Base-by-base conservation (phyloP, 2,113 vertebrate genomes). In the Polypterus bichir region DNA sequence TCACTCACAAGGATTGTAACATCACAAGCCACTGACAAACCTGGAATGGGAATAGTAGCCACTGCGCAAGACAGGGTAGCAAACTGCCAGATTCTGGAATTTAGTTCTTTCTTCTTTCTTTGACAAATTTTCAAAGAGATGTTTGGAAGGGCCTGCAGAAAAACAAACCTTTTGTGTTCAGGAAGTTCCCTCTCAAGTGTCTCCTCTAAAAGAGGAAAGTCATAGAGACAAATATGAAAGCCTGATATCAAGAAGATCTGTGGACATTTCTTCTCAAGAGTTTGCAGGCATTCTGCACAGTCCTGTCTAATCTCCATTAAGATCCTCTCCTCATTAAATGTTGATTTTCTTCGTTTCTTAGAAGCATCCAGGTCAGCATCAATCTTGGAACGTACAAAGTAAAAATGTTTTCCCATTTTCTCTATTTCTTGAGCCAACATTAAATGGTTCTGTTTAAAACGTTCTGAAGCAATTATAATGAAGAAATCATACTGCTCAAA, bases 371-470 rank as follows among this genome's bases (percentile, higher is more conserved):
- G 69, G 57, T 76, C 74, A 7, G 51, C 60, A 4, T 86, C 84
- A 57, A 85, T 82, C 68, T 86, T 84, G 57, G 78, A 81, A 59
- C 85, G 79, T 59, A 82, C 76, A 7, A 86, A 86, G 67, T 85
- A 87, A 70, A 85, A 85, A 56, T 61, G 75, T 68, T 85, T 83
- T 0, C 75, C 69, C 73, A 70, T 76, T 4, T 56, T 62, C 60
- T 66, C 54, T 62, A 87, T 81, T 65, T 79, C 75, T 0, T 45
- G 2, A 11, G 82, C 83, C 68, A 86, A 66, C 7, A 68, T 68
- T 6, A 63, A 65, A 49, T 85, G 77, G 62, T 66, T 72, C 3
- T 71, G 65, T 46, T 73, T 81, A 46, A 84, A 86, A 51, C 80
- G 78, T 9, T 79, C 79, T 0, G 80, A 70, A 1, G 78, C 78